Evolutionary conservation across 2,888 invertebrate species (phyloP).

Genomic region (Oegoconia quadripuncta): DNA sequence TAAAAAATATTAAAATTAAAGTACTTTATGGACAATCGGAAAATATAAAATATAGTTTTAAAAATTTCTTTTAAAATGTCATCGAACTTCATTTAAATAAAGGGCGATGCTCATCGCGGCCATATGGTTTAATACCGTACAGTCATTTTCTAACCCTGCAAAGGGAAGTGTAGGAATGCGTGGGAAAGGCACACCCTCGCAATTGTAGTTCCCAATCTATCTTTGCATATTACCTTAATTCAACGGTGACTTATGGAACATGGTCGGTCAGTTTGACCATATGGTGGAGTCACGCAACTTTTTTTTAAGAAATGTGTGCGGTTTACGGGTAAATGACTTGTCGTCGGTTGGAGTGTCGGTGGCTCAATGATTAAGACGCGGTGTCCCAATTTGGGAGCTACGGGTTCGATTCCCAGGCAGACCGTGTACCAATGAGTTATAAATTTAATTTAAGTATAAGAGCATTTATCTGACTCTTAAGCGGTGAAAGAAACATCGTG

Average conservation of each 20-base stretch:
- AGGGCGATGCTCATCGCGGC: slow-evolving; percentile 3
- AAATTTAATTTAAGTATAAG: too few species aligned
- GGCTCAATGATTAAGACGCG: too few species aligned
- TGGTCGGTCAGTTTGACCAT: slow-evolving; percentile 55
- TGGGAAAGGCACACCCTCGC: slow-evolving; percentile 66
- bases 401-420: too few species aligned
- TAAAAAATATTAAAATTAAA: too few species aligned
- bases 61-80: slow-evolving; percentile 4
- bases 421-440: too few species aligned
- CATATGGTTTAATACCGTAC: slow-evolving; percentile 13
- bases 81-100: background rate
- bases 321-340: slow-evolving; percentile 6
- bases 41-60: background rate
- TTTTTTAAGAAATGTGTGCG: too few species aligned
- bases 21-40: too few species aligned
- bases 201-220: slow-evolving; percentile 37
- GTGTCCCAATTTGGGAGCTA: too few species aligned
- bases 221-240: slow-evolving; percentile 52
- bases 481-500: too few species aligned
- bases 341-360: too few species aligned
- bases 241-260: slow-evolving; percentile 73
- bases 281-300: slow-evolving; percentile 48
- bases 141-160: slow-evolving; percentile 3
- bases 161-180: slow-evolving; percentile 58
- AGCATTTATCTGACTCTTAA: too few species aligned